phyloP scores from a whole-genome alignment of 2,797 vertebrate species.

The Betta splendens region DNA sequence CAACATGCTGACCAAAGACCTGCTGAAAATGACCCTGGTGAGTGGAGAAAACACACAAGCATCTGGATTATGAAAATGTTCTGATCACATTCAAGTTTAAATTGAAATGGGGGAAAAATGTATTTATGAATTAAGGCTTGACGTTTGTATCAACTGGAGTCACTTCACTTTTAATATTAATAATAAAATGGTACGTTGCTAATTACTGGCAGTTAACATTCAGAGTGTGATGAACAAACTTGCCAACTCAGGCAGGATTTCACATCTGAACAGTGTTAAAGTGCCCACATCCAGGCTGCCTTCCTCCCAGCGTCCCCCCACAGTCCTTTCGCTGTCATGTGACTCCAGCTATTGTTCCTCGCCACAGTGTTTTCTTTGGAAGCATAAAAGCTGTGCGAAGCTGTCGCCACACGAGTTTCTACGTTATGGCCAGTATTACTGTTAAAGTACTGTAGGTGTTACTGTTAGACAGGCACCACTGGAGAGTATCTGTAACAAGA shows the following conservation, averaged over 20 bases:
- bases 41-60: conserved; percentile 29
- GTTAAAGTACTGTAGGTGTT: too few species aligned
- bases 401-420: background rate
- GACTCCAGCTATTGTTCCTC: conserved; percentile 69
- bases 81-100: too few species aligned
- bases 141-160: too few species aligned
- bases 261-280: conserved; percentile 6
- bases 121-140: too few species aligned
- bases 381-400: conserved; percentile 22
- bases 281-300: conserved; percentile 22
- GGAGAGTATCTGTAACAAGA: too few species aligned
- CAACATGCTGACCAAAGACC: conserved; percentile 90
- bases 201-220: too few species aligned
- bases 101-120: too few species aligned
- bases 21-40: conserved; percentile 95
- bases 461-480: too few species aligned
- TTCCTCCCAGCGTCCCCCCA: conserved; percentile 63
- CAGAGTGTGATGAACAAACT: background rate
- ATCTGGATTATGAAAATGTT: too few species aligned
- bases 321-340: conserved; percentile 48
- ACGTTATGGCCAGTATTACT: too few species aligned
- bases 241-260: background rate
- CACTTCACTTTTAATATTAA: too few species aligned
- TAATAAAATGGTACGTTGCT: too few species aligned
- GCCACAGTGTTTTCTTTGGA: conserved; percentile 55